Conservation (phyloP, 2,888 invertebrate genomes). For the Acronicta leporina region DNA sequence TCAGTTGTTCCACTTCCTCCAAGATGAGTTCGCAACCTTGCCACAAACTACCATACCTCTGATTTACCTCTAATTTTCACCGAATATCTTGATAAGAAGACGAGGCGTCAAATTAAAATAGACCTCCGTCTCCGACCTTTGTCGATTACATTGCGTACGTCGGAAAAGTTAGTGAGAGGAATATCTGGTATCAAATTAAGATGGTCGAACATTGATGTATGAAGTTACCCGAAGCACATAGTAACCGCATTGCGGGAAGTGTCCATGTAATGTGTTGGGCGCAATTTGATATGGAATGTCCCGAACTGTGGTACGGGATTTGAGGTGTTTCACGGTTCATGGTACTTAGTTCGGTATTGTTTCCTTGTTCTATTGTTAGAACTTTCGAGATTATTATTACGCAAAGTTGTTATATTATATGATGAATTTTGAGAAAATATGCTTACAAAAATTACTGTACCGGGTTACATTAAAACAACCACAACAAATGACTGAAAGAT, state of each 20-base stretch:
- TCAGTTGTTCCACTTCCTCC: neutral
- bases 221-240: conserved; percentile 57
- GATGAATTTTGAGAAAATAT: no score
- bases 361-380: conserved; percentile 38
- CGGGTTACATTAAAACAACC: no score
- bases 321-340: conserved; percentile 43
- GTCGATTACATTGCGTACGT: conserved; percentile 3
- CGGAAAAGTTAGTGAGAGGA: neutral
- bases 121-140: conserved; percentile 19
- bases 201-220: conserved; percentile 52
- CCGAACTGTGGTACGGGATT: conserved; percentile 33
- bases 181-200: conserved; percentile 19
- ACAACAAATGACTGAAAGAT: no score
- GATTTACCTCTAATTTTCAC: conserved; percentile 68
- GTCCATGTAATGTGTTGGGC: conserved; percentile 48
- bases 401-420: neutral
- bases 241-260: conserved; percentile 66
- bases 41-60: conserved; percentile 61
- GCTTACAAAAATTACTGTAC: no score
- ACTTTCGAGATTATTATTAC: conserved; percentile 12
- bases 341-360: conserved; percentile 44
- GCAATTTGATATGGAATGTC: conserved; percentile 55
- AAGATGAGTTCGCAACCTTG: conserved; percentile 2
- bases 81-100: conserved; percentile 64
- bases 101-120: conserved; percentile 46